Percentiles rank a stretch among this genome's conserved stretches.
phyloP scores from a whole-genome alignment of 2,888 invertebrate species.

The Meghimatium bilineatum region DNA sequence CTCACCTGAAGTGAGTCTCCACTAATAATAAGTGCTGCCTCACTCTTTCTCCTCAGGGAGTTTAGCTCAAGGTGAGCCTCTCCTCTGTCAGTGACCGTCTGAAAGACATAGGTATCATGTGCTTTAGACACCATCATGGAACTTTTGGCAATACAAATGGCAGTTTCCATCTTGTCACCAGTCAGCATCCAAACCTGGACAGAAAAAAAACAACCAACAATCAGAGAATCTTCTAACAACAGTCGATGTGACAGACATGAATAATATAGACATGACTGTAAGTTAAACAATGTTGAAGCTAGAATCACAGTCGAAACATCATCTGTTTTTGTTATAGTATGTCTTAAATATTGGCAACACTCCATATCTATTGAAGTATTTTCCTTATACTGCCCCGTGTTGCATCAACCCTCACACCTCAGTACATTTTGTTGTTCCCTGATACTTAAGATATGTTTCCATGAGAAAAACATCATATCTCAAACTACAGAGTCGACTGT shows the following conservation, averaged over 20 bases:
- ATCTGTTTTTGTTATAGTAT: too few species aligned
- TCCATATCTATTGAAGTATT: too few species aligned
- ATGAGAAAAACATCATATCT: too few species aligned
- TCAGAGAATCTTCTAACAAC: neutral
- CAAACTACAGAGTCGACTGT: too few species aligned
- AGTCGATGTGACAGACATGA: neutral
- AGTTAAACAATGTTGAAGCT: too few species aligned
- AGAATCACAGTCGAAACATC: too few species aligned
- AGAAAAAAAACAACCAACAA: neutral
- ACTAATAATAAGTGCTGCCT: constrained; percentile 83
- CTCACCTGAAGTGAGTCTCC: constrained; percentile 83
- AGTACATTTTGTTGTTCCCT: too few species aligned
- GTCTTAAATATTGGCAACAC: too few species aligned
- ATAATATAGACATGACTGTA: neutral
- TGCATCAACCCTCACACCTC: too few species aligned
- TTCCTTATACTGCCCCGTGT: too few species aligned
- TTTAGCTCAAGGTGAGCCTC: constrained; percentile 83
- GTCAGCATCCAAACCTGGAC: constrained; percentile 86
- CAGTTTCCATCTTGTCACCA: constrained; percentile 91
- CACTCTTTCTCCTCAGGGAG: constrained; percentile 81
- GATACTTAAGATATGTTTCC: too few species aligned
- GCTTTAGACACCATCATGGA: constrained; percentile 90
- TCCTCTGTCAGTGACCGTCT: constrained; percentile 83
- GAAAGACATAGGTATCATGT: constrained; percentile 87
- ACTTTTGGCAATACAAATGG: constrained; percentile 98